Evolutionary conservation across 2,888 invertebrate species (phyloP).

Genomic region (Ferdinandea cuprea): DNA sequence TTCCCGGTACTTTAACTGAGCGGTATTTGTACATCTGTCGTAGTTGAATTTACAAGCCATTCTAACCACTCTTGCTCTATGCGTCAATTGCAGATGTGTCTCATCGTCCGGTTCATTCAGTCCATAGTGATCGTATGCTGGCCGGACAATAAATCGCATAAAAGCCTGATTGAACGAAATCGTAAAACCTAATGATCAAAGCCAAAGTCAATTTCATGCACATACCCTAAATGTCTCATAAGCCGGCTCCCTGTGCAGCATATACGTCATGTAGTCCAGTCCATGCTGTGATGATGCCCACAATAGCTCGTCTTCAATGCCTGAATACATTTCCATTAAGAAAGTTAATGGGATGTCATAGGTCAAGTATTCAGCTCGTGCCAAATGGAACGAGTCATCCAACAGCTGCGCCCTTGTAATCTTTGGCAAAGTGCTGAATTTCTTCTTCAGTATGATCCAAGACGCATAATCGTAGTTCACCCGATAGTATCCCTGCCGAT

Average conservation of each 20-base stretch:
- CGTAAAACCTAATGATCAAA: not conserved
- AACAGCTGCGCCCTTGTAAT: slow-evolving; percentile 88
- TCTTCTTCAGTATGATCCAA: slow-evolving; percentile 85
- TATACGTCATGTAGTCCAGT: slow-evolving; percentile 85
- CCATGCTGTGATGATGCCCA: slow-evolving; percentile 85
- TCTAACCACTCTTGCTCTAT: slow-evolving; percentile 84
- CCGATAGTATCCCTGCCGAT: slow-evolving; percentile 86
- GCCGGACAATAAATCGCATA: slow-evolving; percentile 82
- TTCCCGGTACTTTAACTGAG: slow-evolving; percentile 83
- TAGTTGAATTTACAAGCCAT: slow-evolving; percentile 85
- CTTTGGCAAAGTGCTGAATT: slow-evolving; percentile 85
- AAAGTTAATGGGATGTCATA: slow-evolving; percentile 85
- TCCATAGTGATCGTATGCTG: slow-evolving; percentile 83
- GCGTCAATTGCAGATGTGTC: slow-evolving; percentile 84
- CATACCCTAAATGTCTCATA: slow-evolving; percentile 86
- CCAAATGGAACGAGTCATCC: slow-evolving; percentile 87
- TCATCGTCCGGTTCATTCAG: slow-evolving; percentile 84
- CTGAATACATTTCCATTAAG: slow-evolving; percentile 83
- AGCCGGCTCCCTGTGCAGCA: slow-evolving; percentile 85
- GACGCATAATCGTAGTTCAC: slow-evolving; percentile 87
- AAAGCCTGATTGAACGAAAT: slow-evolving; percentile 79
- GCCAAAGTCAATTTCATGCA: not conserved
- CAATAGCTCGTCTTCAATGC: slow-evolving; percentile 85
- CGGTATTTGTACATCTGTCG: slow-evolving; percentile 84
- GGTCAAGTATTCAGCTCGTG: slow-evolving; percentile 84